Percentiles rank a stretch among this genome's conserved stretches.
Conservation (phyloP, 1,140 invertebrate species). For the Drosophila persimilis region DNA sequence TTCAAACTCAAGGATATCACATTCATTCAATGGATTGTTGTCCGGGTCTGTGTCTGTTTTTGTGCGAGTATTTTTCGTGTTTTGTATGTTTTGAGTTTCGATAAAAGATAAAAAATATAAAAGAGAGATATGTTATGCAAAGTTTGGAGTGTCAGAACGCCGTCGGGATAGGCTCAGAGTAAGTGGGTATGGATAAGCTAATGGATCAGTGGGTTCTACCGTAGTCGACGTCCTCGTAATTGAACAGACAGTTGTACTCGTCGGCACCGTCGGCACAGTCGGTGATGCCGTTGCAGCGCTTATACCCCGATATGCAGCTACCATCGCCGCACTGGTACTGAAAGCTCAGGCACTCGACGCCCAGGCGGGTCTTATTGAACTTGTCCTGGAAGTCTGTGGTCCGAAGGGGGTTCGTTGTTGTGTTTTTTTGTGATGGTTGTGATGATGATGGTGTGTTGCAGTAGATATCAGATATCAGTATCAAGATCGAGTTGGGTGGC, state of each 20-base stretch:
- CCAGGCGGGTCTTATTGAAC: conserved; percentile 71
- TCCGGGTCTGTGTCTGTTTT: conserved; percentile 47
- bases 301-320: conserved; percentile 86
- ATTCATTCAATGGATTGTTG: conserved; percentile 64
- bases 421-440: conserved; percentile 25
- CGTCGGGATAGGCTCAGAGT: neutral
- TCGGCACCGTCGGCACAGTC: conserved; percentile 88
- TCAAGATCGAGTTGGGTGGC: too few relatives aligned
- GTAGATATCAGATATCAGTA: too few relatives aligned
- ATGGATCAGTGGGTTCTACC: conserved; percentile 47
- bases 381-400: conserved; percentile 66
- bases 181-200: neutral
- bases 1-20: conserved; percentile 75
- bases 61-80: conserved; percentile 7
- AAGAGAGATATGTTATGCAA: conserved; percentile 22
- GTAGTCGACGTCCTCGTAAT: conserved; percentile 71
- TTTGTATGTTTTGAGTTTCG: conserved; percentile 25
- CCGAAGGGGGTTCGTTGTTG: conserved; percentile 6
- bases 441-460: conserved; percentile 21
- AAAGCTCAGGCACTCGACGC: conserved; percentile 67
- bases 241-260: conserved; percentile 86
- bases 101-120: conserved; percentile 24
- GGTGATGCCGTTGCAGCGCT: conserved; percentile 86
- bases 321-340: conserved; percentile 87
- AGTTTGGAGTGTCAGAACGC: neutral